phyloP scores from a whole-genome alignment of 2,797 vertebrate genomes.

The Sebastes jordani region DNA sequence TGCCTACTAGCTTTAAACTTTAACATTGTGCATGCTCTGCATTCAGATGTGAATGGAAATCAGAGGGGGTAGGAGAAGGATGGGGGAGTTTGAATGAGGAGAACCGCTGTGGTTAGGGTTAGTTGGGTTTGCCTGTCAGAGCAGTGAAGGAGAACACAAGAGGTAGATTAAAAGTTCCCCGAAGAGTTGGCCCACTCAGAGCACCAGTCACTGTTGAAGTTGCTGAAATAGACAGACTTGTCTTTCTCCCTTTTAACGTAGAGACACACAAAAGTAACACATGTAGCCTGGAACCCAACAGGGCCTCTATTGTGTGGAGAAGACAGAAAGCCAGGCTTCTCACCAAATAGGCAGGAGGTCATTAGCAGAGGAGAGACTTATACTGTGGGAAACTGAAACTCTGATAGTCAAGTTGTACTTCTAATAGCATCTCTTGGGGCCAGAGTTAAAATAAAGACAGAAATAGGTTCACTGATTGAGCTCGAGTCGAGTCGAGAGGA shows the following conservation, averaged over 20 bases:
- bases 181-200: conserved; percentile 40
- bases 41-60: not conserved
- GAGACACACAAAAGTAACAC: conserved; percentile 30
- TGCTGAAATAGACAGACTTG: conserved; percentile 38
- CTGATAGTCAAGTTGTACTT: not conserved
- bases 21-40: not conserved
- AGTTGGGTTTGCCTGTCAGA: conserved; percentile 36
- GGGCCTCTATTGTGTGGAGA: not conserved
- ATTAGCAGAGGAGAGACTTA: not conserved
- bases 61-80: not conserved
- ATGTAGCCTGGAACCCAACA: not conserved
- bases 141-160: conserved; percentile 28
- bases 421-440: not conserved
- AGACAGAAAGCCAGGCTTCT: conserved; percentile 14
- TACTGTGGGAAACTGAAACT: not conserved
- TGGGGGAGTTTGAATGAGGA: conserved; percentile 16
- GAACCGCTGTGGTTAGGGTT: conserved; percentile 28
- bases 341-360: conserved; percentile 3
- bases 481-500: not conserved
- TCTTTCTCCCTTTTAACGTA: conserved; percentile 46
- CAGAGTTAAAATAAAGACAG: not conserved
- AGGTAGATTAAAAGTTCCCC: conserved; percentile 28
- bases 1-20: not conserved
- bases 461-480: not conserved
- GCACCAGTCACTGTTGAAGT: conserved; percentile 16